These are phyloP conservation scores for Mythimna pallens DNA, from an alignment of 2,888 invertebrate genomes.

Conservation along the genomic window DNA sequence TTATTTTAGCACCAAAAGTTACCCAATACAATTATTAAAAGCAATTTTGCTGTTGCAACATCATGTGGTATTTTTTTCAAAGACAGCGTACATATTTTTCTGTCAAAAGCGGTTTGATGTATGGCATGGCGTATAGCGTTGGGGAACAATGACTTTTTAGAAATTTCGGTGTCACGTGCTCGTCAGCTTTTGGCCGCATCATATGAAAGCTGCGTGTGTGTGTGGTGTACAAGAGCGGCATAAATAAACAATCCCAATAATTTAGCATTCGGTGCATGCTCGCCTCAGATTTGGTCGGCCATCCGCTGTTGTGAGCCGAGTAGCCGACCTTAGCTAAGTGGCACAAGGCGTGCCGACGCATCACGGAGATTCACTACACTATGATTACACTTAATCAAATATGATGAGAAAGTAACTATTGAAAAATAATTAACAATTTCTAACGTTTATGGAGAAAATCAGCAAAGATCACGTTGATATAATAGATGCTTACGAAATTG, in stretches of 20 bases:
- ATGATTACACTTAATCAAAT: conserved; percentile 59
- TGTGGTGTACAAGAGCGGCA: conserved; percentile 61
- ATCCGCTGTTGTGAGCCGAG: conserved; percentile 64
- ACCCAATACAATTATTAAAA: conserved; percentile 36
- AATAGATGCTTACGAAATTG: conserved; percentile 61
- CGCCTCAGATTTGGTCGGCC: conserved; percentile 65
- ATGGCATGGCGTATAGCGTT: conserved; percentile 3
- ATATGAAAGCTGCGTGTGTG: conserved; percentile 60
- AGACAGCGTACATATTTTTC: neutral
- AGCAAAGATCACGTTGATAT: conserved; percentile 41
- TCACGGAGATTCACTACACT: conserved; percentile 50
- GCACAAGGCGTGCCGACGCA: conserved; percentile 71
- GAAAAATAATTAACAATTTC: conserved; percentile 57
- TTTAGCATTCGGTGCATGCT: conserved; percentile 70
- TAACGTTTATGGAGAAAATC: conserved; percentile 51
- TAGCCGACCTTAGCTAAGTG: conserved; percentile 71
- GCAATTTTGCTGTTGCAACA: conserved; percentile 42
- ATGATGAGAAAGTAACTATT: conserved; percentile 49
- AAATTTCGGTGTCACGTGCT: conserved; percentile 60
- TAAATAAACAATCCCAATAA: conserved; percentile 64
- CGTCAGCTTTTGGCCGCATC: conserved; percentile 50
- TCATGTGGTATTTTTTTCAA: neutral
- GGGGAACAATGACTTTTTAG: conserved; percentile 57
- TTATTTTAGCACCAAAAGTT: conserved; percentile 39
- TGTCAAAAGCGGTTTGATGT: conserved; percentile 1